Percentiles rank a stretch among this genome's conserved stretches.
phyloP scores from a whole-genome alignment of 2,113 vertebrate species.

The Sigmodon hispidus region DNA sequence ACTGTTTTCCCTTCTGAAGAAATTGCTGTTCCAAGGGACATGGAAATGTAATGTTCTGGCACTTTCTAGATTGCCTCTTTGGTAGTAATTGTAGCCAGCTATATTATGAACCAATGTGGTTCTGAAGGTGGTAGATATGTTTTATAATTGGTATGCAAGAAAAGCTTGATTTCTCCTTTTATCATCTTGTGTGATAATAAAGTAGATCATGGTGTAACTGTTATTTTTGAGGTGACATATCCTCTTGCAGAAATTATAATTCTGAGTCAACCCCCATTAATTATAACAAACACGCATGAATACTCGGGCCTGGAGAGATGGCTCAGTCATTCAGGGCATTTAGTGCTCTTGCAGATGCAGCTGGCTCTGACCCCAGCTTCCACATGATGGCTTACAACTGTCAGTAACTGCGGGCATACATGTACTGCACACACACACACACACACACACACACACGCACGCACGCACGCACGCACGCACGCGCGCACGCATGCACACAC shows the following conservation, averaged over 20 bases:
- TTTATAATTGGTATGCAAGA: background rate
- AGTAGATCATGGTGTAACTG: background rate
- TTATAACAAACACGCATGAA: background rate
- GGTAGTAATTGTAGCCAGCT: background rate
- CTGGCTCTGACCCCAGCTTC: background rate
- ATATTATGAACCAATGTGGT: background rate
- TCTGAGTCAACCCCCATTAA: background rate
- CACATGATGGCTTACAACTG: background rate
- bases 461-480: too few relatives aligned
- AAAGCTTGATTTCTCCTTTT: constrained; percentile 28
- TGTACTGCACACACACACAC: background rate
- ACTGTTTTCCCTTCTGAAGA: constrained; percentile 40
- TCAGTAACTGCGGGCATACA: background rate
- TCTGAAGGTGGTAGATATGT: background rate
- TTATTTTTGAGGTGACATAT: constrained; percentile 23
- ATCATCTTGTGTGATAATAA: constrained; percentile 38
- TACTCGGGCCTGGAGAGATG: background rate
- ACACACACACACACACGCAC: too few relatives aligned
- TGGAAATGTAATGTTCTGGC: background rate
- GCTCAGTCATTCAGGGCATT: background rate
- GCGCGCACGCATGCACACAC: too few relatives aligned
- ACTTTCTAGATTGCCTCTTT: background rate
- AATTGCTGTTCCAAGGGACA: background rate
- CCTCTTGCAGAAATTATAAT: background rate
- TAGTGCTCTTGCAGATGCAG: background rate